Evolutionary conservation across 2,797 vertebrate species (phyloP), one percentile per base, ranked within the genome.

Genomic region (Malacoctenus gilli): DNA sequence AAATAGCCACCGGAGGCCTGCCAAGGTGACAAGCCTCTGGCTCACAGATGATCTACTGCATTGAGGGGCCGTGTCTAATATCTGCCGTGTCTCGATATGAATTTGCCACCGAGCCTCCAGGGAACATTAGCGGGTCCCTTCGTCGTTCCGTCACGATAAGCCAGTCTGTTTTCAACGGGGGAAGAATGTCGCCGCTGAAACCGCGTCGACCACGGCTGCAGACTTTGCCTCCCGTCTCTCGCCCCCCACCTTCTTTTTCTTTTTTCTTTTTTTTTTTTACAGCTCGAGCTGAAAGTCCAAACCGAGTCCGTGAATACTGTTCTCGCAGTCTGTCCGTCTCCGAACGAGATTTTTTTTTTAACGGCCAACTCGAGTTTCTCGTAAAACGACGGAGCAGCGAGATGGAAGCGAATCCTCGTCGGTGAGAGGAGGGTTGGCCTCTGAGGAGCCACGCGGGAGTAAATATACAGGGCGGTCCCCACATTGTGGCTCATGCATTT

Each of bases 101-200:
- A 85, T 89, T 83, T 85, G 67, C 42, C 86, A 85, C 82, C 21
- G 14, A 83, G 62, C 20, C 81, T 86, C 58, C 32, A 87, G 57
- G 49, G 35, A 65, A 59, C 57, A 64, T 57, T 71, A 75, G 52
- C 53, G 65, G 53, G 40, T 54, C 68, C 34, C 25, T 57, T 47
- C 54, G 46, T 82, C 74, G 62, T 55, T 41, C n/a, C 3, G 32
- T 23, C 18, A 68, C 69, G 54, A 81, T 75, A 20, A 77, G 75
- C 72, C 40, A 60, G 65, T 62, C 79, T 62, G 70, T 64, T 77
- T 62, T 74, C 14, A 70, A 2, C 41, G 3, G 42, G n/a, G 53
- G 41, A 38, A 44, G 16, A 72, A 61, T 43, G n/a, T 11, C 21
- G 59, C 21, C 28, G 43, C 41, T 60, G 21, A 21, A 68, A n/a